Evolutionary conservation across 1,140 invertebrate species (phyloP).

Genomic region (Aphidius gifuensis): DNA sequence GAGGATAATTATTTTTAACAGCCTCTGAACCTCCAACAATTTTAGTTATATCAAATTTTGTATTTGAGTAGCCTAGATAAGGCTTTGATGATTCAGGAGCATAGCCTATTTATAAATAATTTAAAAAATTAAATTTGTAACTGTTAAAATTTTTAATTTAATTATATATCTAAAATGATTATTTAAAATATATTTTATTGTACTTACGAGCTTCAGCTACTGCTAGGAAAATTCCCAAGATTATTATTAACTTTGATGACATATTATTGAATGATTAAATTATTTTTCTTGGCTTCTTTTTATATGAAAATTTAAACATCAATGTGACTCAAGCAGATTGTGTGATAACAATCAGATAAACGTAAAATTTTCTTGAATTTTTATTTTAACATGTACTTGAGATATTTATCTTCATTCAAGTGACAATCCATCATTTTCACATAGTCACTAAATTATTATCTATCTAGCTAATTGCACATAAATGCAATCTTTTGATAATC

Average conservation of each 20-base stretch:
- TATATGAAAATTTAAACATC: background rate
- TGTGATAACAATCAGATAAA: background rate
- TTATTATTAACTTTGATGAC: background rate
- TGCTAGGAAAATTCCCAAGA: background rate
- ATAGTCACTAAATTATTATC: background rate
- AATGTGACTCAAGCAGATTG: background rate
- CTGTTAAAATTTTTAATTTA: background rate
- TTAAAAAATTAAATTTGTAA: background rate
- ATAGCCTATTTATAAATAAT: background rate
- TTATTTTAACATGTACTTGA: background rate
- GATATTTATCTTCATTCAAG: background rate
- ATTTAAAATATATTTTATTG: background rate
- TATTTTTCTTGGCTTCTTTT: constrained; percentile 1
- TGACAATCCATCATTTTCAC: constrained; percentile 1
- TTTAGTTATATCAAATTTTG: constrained; percentile 28
- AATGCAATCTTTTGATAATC: too few relatives aligned
- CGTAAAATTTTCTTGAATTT: background rate
- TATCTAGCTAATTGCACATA: too few relatives aligned
- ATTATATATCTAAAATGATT: background rate
- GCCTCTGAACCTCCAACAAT: constrained; percentile 38
- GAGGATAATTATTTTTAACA: constrained; percentile 42
- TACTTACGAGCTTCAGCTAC: background rate
- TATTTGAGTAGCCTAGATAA: background rate
- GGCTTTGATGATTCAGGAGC: background rate
- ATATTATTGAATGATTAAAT: background rate